Percentiles rank a stretch among this genome's conserved stretches.
Evolutionary conservation across 1,140 invertebrate species (phyloP).

Genomic region (Radopholus similis): DNA sequence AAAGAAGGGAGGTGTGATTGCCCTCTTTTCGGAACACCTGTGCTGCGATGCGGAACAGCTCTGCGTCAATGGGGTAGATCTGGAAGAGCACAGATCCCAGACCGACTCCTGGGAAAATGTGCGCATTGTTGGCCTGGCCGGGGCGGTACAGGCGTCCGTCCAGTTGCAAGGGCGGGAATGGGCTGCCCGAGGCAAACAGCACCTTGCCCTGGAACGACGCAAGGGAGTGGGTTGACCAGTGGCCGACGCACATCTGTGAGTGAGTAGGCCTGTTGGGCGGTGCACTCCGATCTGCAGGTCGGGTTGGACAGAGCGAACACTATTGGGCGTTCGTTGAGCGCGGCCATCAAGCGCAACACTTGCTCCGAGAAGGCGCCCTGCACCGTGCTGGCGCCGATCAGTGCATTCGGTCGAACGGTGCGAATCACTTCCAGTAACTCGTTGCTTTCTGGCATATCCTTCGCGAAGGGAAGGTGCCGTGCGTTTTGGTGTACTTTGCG

Average conservation of each 20-base stretch:
- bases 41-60: slow-evolving; percentile 82
- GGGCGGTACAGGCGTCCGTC: slow-evolving; percentile 77
- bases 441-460: slow-evolving; percentile 74
- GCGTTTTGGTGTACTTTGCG: slow-evolving; percentile 33
- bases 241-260: slow-evolving; percentile 72
- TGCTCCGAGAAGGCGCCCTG: slow-evolving; percentile 80
- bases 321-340: slow-evolving; percentile 78
- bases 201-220: slow-evolving; percentile 70
- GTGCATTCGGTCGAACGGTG: slow-evolving; percentile 75
- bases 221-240: too few species aligned
- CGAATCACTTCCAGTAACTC: slow-evolving; percentile 74
- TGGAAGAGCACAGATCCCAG: slow-evolving; percentile 75
- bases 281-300: slow-evolving; percentile 90
- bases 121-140: slow-evolving; percentile 92
- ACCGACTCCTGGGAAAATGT: slow-evolving; percentile 89
- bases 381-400: slow-evolving; percentile 77
- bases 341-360: slow-evolving; percentile 78
- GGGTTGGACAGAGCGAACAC: slow-evolving; percentile 94
- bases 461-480: slow-evolving; percentile 78
- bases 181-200: slow-evolving; percentile 85
- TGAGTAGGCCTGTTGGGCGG: slow-evolving; percentile 81
- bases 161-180: slow-evolving; percentile 76
- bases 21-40: slow-evolving; percentile 63
- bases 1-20: background rate
- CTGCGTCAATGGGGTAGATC: slow-evolving; percentile 81